Percentiles rank a stretch among this genome's conserved stretches.
Conservation (phyloP, 2,113 vertebrate genomes). For the Nymphicus hollandicus region DNA sequence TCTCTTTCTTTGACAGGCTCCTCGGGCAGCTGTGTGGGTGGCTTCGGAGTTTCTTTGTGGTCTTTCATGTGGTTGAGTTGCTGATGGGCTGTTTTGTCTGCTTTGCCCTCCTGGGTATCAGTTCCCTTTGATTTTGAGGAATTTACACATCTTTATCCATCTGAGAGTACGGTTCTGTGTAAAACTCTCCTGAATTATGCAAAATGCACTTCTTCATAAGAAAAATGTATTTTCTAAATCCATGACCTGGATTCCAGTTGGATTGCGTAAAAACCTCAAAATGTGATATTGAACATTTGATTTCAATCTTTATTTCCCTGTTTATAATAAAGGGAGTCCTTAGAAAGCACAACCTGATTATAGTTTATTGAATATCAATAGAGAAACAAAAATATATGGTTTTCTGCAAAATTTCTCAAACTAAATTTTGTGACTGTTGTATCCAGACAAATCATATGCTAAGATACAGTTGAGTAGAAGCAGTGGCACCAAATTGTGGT, state of each 20-base stretch:
- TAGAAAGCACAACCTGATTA: neutral
- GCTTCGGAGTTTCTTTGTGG: constrained; percentile 40
- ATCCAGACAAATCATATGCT: neutral
- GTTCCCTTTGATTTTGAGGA: constrained; percentile 58
- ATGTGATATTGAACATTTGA: neutral
- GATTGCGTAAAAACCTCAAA: neutral
- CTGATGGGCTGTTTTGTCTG: constrained; percentile 65
- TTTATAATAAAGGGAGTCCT: neutral
- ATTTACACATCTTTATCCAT: constrained; percentile 63
- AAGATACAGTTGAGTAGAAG: neutral
- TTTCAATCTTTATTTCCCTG: neutral
- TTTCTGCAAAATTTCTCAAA: neutral
- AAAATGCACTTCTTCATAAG: constrained; percentile 36
- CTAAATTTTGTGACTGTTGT: neutral
- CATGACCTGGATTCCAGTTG: neutral
- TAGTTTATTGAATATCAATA: neutral
- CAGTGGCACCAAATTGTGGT: neutral
- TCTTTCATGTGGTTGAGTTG: constrained; percentile 72
- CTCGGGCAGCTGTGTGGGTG: constrained; percentile 61
- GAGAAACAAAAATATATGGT: neutral
- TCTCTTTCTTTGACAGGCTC: constrained; percentile 61
- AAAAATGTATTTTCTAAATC: constrained; percentile 19
- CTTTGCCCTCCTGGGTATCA: constrained; percentile 58
- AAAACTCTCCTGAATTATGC: constrained; percentile 54
- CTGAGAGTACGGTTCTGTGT: constrained; percentile 42